Percentiles rank a stretch among this genome's conserved stretches.
Evolutionary conservation across 2,113 vertebrate genomes (phyloP).

Genomic region (Aptenodytes forsteri): DNA sequence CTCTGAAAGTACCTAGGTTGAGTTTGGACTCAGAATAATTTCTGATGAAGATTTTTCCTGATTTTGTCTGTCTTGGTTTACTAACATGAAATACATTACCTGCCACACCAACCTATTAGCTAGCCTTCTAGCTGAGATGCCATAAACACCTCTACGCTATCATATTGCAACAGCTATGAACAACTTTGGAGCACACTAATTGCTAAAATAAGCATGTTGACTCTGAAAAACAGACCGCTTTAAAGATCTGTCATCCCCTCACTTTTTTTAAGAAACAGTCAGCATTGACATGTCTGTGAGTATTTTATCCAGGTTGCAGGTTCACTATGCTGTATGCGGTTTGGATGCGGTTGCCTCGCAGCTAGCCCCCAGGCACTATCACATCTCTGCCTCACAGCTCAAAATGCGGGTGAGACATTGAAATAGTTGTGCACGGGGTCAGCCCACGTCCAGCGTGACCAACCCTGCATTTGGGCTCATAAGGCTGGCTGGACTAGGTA

Average conservation of each 20-base stretch:
- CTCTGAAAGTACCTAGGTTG: neutral
- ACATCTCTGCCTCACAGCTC: neutral
- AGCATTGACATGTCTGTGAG: rapidly evolving
- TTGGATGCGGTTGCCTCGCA: neutral
- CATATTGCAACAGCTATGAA: neutral
- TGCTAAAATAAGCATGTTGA: neutral
- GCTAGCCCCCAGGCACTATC: neutral
- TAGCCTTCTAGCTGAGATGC: neutral
- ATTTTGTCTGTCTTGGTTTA: neutral
- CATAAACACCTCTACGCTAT: neutral
- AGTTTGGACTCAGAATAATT: neutral
- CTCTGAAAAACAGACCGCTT: neutral
- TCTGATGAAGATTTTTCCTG: neutral
- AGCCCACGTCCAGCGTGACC: neutral
- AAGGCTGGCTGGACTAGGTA: neutral
- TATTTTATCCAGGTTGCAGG: neutral
- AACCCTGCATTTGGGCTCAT: neutral
- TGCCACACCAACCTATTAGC: neutral
- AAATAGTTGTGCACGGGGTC: neutral
- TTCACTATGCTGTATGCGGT: neutral
- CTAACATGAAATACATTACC: neutral
- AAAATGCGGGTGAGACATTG: neutral
- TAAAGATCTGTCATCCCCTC: neutral
- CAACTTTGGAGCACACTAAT: neutral
- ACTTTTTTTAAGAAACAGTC: neutral